These are phyloP conservation scores for Myocastor coypus DNA, from an alignment of 2,113 vertebrate species.

Conservation along the genomic window DNA sequence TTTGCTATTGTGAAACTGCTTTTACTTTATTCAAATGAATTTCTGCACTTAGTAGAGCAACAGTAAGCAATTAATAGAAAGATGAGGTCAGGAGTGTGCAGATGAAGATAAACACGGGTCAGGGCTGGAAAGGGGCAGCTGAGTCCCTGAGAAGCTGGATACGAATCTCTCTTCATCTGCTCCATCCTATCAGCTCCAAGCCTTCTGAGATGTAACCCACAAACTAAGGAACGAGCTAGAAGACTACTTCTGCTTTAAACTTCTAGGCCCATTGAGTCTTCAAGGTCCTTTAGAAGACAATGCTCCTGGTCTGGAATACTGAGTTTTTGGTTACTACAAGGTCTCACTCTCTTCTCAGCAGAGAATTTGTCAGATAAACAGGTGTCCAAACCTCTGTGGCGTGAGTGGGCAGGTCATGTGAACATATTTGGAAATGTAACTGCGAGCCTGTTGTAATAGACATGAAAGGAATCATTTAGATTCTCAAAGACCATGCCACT, in stretches of 20 bases:
- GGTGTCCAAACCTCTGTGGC: neutral
- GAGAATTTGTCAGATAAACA: neutral
- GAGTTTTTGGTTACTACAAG: neutral
- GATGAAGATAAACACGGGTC: neutral
- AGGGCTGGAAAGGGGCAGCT: neutral
- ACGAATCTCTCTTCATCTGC: neutral
- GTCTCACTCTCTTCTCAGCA: neutral
- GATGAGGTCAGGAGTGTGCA: neutral
- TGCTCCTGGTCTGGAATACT: neutral
- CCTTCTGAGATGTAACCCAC: neutral
- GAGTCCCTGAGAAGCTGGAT: neutral
- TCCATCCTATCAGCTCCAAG: neutral
- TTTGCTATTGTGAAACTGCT: neutral
- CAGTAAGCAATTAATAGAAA: neutral
- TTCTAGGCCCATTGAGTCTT: neutral
- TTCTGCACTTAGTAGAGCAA: neutral
- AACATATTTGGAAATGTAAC: neutral
- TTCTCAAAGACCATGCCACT: rapidly evolving
- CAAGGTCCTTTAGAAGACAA: conserved; percentile 7
- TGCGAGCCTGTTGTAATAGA: neutral
- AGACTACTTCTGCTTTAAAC: neutral
- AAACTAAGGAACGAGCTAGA: neutral
- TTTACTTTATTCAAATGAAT: neutral
- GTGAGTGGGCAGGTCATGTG: neutral
- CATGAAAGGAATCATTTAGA: neutral